Percentiles rank a stretch among this genome's conserved stretches.
Conservation (phyloP, 2,113 vertebrate species). For the Bothrops jararaca region DNA sequence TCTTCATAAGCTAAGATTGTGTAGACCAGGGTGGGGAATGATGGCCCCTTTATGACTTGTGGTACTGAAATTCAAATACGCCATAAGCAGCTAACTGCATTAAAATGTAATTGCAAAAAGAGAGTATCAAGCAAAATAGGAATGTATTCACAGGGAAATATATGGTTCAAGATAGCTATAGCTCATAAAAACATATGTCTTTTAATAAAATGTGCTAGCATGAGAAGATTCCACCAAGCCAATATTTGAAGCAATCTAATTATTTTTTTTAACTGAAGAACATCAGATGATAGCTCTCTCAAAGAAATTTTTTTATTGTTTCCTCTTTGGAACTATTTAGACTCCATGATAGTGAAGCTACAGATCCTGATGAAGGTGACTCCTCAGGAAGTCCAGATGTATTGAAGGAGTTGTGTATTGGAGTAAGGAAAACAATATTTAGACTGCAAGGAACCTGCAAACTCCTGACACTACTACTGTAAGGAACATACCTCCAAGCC, state of each 20-base stretch:
- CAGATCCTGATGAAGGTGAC: conserved; percentile 52
- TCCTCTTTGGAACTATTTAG: conserved; percentile 20
- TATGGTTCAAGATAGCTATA: not conserved
- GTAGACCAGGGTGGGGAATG: not conserved
- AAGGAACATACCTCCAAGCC: not conserved
- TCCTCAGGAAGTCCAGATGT: conserved; percentile 42
- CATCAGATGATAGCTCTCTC: not conserved
- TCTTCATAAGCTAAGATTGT: not conserved
- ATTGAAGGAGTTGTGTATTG: conserved; percentile 17
- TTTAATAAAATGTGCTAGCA: not conserved
- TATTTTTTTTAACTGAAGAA: not conserved
- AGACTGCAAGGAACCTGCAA: not conserved
- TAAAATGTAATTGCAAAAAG: not conserved
- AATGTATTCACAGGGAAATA: not conserved
- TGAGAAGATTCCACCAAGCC: not conserved
- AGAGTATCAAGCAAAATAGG: not conserved
- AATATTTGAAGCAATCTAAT: not conserved
- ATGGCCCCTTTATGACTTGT: too few species aligned
- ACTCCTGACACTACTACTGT: not conserved
- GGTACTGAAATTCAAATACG: not conserved
- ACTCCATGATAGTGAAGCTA: conserved; percentile 40
- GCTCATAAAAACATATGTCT: not conserved
- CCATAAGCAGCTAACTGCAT: not conserved
- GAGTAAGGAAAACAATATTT: not conserved
- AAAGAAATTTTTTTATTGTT: not conserved